Conservation (phyloP, 1,140 invertebrate genomes). For the Planococcus citri region DNA sequence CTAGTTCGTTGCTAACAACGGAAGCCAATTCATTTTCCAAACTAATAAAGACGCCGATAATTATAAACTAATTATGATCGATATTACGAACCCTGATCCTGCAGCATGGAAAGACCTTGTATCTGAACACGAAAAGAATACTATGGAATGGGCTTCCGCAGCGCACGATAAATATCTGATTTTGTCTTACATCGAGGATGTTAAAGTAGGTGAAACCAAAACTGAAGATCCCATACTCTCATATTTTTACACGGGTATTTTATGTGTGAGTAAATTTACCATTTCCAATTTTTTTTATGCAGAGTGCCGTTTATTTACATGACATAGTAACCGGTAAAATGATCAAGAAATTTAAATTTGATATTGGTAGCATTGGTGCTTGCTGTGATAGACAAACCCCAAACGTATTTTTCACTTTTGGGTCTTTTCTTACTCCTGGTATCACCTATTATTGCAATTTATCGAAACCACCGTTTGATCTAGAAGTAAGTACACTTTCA, state of each 20-base stretch:
- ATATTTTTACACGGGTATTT: too few species aligned
- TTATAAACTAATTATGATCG: slow-evolving; percentile 65
- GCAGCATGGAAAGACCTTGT: slow-evolving; percentile 76
- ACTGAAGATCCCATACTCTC: too few species aligned
- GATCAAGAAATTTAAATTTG: slow-evolving; percentile 59
- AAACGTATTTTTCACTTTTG: slow-evolving; percentile 89
- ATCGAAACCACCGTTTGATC: slow-evolving; percentile 44
- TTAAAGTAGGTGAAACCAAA: too few species aligned
- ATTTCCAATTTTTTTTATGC: too few species aligned
- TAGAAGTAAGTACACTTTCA: too few species aligned
- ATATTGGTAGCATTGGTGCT: slow-evolving; percentile 72
- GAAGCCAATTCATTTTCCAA: slow-evolving; percentile 66
- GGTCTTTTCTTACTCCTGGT: slow-evolving; percentile 84
- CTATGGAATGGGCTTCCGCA: slow-evolving; percentile 74
- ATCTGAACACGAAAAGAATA: slow-evolving; percentile 70
- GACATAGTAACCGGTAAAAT: slow-evolving; percentile 57
- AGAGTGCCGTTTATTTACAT: slow-evolving; percentile 76
- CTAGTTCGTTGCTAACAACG: slow-evolving; percentile 85
- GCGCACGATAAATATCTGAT: slow-evolving; percentile 80
- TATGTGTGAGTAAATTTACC: too few species aligned
- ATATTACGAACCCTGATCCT: slow-evolving; percentile 57
- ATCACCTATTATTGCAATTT: slow-evolving; percentile 82
- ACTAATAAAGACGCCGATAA: slow-evolving; percentile 91
- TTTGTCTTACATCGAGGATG: slow-evolving; percentile 83
- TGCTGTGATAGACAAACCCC: slow-evolving; percentile 71